phyloP scores from a whole-genome alignment of 2,888 invertebrate species.

The Hydraecia micacea region DNA sequence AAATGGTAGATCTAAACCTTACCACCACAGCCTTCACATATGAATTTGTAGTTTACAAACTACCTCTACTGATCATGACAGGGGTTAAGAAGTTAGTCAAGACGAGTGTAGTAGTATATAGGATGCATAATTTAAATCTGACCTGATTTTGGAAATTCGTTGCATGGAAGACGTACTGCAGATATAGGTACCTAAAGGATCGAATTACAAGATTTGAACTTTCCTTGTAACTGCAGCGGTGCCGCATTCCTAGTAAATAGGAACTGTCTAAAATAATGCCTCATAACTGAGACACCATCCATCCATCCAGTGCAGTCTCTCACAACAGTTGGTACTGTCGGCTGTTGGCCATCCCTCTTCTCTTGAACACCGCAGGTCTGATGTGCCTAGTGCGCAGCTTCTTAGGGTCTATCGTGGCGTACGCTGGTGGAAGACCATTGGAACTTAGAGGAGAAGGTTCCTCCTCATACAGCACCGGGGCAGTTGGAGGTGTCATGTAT shows the following conservation, averaged over 20 bases:
- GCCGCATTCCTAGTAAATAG: not conserved
- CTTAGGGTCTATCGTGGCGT: slow-evolving; percentile 76
- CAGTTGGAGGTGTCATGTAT: slow-evolving; percentile 59
- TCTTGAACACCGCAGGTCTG: slow-evolving; percentile 70
- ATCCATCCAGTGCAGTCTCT: slow-evolving; percentile 8
- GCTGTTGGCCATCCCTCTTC: slow-evolving; percentile 41
- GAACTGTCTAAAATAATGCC: not conserved
- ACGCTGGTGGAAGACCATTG: slow-evolving; percentile 65
- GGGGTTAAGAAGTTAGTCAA: not conserved
- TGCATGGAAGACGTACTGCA: not conserved
- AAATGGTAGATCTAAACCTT: slow-evolving; percentile 39
- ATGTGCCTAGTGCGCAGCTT: slow-evolving; percentile 71
- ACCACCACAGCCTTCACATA: slow-evolving; percentile 40
- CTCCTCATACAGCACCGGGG: slow-evolving; percentile 45
- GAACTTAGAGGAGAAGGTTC: slow-evolving; percentile 47
- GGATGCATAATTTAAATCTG: not conserved
- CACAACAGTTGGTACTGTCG: slow-evolving; percentile 56
- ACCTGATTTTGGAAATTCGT: not conserved
- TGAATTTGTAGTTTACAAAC: slow-evolving; percentile 4
- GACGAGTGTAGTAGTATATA: not conserved
- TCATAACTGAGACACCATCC: not conserved
- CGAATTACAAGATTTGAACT: not conserved
- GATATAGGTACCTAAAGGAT: not conserved
- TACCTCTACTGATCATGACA: not conserved
- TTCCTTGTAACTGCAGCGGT: not conserved